Evolutionary conservation across 2,113 vertebrate species (phyloP), one percentile per base, ranked within the genome.

Genomic region (Hydrochoerus hydrochaeris): DNA sequence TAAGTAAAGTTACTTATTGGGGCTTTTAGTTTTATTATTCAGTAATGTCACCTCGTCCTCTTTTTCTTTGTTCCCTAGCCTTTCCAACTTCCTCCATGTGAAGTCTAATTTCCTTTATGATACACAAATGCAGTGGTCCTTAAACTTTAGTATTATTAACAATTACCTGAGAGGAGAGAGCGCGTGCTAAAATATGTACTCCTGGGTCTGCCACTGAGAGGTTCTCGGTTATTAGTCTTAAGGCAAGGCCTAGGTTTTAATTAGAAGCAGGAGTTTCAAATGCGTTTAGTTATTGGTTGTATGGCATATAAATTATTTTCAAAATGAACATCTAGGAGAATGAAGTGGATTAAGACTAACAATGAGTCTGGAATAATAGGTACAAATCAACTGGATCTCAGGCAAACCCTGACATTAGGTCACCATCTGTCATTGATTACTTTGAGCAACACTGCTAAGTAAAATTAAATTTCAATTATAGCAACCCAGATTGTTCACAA

Each of bases 291-390:
- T 75, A 54, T 30, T 90, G 35, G 24, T 75, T 67, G 44, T 57
- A 35, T 54, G 63, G 83, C 28, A 57, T n/a, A 57, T 71, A 87
- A 62, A 62, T 88, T 84, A 67, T 95, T 90, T 89, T 73, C 28
- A 44, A 46, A 80, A 32, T 46, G 0, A 38, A 65, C 19, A 63
- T 13, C 78, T 71, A 13, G 32, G 46, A 92, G 35, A 80, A 2
- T 60, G 38, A 67, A 73, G 17, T 75, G 12, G 16, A 12, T 54
- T 54, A 86, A 38, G 19, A 62, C 67, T 75, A 46, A 80, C 46
- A 65, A 85, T 67, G 82, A 88, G 12, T 35, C 52, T 41, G 24
- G 30, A 75, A 73, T 22, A 60, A 92, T 7, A 81, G 38, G 28
- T 71, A 26, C 28, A 89, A 78, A 60, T 2, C n/a, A 93, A 30